These are phyloP conservation scores for Liopterus haemorrhoidalis DNA, from an alignment of 2,888 invertebrate genomes.

Conservation along the genomic window DNA sequence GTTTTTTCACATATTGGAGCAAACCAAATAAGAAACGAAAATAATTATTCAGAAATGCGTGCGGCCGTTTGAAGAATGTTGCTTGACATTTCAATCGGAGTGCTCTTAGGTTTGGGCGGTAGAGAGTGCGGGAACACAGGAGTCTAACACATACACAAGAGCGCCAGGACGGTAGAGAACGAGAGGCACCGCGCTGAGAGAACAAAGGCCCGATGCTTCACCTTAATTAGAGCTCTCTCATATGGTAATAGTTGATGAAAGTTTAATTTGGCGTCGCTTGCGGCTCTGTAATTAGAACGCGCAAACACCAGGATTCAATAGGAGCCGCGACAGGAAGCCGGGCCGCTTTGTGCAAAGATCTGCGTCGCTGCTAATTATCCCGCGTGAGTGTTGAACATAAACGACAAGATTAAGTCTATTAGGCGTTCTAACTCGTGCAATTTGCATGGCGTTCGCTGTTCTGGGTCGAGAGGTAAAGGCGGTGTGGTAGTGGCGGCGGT, in stretches of 20 bases:
- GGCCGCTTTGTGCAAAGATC: conserved; percentile 40
- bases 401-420: conserved; percentile 49
- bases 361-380: conserved; percentile 46
- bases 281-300: conserved; percentile 46
- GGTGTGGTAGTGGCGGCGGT: too few relatives aligned
- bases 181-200: too few relatives aligned
- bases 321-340: conserved; percentile 30
- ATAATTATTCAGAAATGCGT: too few relatives aligned
- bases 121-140: too few relatives aligned
- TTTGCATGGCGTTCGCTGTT: conserved; percentile 43
- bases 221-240: conserved; percentile 48
- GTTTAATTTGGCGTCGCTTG: conserved; percentile 48
- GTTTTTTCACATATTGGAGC: too few relatives aligned
- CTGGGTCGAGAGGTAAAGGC: too few relatives aligned
- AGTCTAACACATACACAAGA: too few relatives aligned
- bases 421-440: conserved; percentile 46
- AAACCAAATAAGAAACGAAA: too few relatives aligned
- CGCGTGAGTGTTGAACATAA: conserved; percentile 47
- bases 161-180: too few relatives aligned
- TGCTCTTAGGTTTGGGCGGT: too few relatives aligned
- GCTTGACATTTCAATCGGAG: too few relatives aligned
- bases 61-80: too few relatives aligned
- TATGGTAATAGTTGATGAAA: conserved; percentile 49
- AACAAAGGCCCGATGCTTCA: conserved; percentile 42
- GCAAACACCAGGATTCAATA: conserved; percentile 45